These are phyloP conservation scores for Pangasianodon hypophthalmus DNA, from an alignment of 2,113 vertebrate species.

Conservation along the genomic window DNA sequence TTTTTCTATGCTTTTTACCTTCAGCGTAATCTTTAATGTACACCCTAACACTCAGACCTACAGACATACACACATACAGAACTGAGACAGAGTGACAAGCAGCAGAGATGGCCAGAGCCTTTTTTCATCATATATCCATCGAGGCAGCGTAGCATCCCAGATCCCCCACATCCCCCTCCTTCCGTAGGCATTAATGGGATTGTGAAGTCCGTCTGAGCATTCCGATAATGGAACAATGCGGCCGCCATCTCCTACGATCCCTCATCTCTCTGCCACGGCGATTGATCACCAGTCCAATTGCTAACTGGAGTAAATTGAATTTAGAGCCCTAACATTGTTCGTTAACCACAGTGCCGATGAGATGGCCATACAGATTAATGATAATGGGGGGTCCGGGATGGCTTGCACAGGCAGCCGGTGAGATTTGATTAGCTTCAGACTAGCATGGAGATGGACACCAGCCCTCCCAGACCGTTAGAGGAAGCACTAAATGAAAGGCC, in stretches of 20 bases:
- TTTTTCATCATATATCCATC: conserved; percentile 52
- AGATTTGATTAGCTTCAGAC: conserved; percentile 79
- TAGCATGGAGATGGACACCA: conserved; percentile 70
- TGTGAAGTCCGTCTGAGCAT: conserved; percentile 70
- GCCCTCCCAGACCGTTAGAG: conserved; percentile 71
- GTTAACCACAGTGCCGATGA: conserved; percentile 79
- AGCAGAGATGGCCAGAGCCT: conserved; percentile 33
- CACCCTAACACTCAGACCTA: background rate
- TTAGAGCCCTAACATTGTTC: conserved; percentile 79
- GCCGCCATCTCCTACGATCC: conserved; percentile 67
- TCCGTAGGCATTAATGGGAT: conserved; percentile 70
- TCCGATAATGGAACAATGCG: conserved; percentile 72
- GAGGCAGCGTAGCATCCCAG: conserved; percentile 43
- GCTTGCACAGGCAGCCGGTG: conserved; percentile 71
- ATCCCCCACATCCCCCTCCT: background rate
- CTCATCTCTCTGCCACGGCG: conserved; percentile 70
- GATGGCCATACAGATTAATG: conserved; percentile 79
- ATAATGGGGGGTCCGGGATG: conserved; percentile 75
- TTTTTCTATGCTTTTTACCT: background rate
- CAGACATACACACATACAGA: too few relatives aligned
- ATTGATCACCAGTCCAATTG: conserved; percentile 79
- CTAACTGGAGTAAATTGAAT: conserved; percentile 80
- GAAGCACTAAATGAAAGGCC: conserved; percentile 78
- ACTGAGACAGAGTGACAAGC: conserved; percentile 40
- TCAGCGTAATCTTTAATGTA: background rate